Conservation (phyloP, 2,888 invertebrate genomes). For the Acanthoscelides obtectus region DNA sequence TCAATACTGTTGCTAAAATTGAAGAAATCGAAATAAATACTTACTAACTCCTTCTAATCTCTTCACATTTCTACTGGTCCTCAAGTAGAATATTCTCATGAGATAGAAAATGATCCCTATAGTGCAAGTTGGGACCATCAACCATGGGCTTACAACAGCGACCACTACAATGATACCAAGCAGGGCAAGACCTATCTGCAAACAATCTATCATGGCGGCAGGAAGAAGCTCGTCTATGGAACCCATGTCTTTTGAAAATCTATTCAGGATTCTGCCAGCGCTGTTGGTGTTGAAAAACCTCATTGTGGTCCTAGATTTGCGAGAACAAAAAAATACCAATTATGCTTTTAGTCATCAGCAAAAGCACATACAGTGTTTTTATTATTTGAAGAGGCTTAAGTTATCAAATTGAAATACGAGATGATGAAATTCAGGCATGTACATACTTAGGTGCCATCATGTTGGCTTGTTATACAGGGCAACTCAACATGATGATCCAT, state of each 20-base stretch:
- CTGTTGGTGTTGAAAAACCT: slow-evolving; percentile 66
- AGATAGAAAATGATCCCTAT: slow-evolving; percentile 61
- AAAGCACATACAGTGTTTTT: too few relatives aligned
- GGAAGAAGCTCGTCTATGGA: slow-evolving; percentile 54
- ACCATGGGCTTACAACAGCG: slow-evolving; percentile 64
- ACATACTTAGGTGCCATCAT: too few relatives aligned
- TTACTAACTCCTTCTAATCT: slow-evolving; percentile 66
- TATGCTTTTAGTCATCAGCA: too few relatives aligned
- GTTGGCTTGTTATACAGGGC: too few relatives aligned
- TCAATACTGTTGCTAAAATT: too few relatives aligned
- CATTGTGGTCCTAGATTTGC: slow-evolving; percentile 51
- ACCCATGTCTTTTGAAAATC: slow-evolving; percentile 68
- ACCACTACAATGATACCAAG: slow-evolving; percentile 71
- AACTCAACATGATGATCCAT: too few relatives aligned
- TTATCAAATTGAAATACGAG: too few relatives aligned
- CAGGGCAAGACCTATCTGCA: slow-evolving; percentile 56
- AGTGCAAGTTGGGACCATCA: slow-evolving; percentile 60
- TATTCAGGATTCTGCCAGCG: slow-evolving; percentile 58
- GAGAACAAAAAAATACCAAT: too few relatives aligned
- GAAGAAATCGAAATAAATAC: too few relatives aligned
- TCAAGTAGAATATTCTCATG: slow-evolving; percentile 63
- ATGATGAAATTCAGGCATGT: too few relatives aligned
- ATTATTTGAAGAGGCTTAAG: too few relatives aligned
- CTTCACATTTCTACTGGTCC: slow-evolving; percentile 72
- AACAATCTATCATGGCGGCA: slow-evolving; percentile 50